Base-by-base conservation (phyloP, 2,888 invertebrate genomes). In the Trissonchulus latispiculum region DNA sequence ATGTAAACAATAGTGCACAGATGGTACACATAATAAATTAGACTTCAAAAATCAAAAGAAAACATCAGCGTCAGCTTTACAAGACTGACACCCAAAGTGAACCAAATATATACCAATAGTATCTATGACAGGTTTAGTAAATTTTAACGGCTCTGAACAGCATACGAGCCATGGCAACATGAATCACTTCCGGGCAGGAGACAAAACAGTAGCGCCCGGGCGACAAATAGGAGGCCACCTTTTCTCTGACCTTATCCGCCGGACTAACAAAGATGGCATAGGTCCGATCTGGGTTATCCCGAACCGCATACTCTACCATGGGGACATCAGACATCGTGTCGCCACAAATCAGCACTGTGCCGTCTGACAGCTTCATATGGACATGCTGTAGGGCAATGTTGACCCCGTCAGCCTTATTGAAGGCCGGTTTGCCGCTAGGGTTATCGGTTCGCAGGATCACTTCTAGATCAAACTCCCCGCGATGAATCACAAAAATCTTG, bases 301-400 rank as follows among this genome's bases (percentile, higher is more conserved):
- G 23, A 29, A 1, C 1, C 2, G 67, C 64, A 48, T n/a, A 67
- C 28, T 72, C 32, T 1, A 82, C 76, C 82, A 82, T 82, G 36
- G 82, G 82, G 48, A 82, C 71, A 72, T 82, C 82, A 70, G 78
- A 78, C 0, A 73, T 61, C 23, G 82, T 82, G 73, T 82, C 82
- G 3, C 82, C 82, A 67, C 81, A 81, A 66, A 81, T 79, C 66
- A 81, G 76, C 2, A 82, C 79, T 18, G 29, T 33, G n/a, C 73
- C 48, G 1, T 72, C 35, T 3, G 36, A 18, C 8, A 71, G 23
- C 33, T 36, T 64, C 35, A 37, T 3, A 1, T 48, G 2, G 62
- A 71, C n/a, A 18, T 28, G 23, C 2, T 36, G 31, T 64, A 73
- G 23, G 48, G 78, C 70, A 0, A 77, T 70, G 59, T 80, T 76